Evolutionary conservation across 2,797 vertebrate genomes (phyloP).

Genomic region (Eulemur albifrons): DNA sequence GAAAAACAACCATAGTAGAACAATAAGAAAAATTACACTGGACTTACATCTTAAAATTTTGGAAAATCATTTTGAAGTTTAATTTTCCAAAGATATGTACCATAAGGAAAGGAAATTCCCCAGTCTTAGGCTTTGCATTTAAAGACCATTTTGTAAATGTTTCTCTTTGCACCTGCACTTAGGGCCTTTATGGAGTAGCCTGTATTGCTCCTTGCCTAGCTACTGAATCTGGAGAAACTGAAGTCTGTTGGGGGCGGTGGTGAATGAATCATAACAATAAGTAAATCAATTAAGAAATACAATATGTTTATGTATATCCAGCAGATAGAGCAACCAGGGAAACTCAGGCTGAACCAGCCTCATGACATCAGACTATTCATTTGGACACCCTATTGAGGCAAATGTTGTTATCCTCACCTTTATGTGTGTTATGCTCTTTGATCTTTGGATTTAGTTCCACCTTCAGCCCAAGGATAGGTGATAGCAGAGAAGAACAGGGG

Average conservation of each 20-base stretch:
- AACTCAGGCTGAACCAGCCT: not conserved
- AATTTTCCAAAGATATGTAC: not conserved
- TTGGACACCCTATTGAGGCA: not conserved
- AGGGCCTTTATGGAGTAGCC: not conserved
- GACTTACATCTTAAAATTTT: slow-evolving; percentile 41
- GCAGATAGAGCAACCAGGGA: not conserved
- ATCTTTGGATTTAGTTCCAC: not conserved
- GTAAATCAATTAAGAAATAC: slow-evolving; percentile 8
- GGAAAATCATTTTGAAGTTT: slow-evolving; percentile 23
- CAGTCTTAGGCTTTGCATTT: not conserved
- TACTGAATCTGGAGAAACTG: slow-evolving; percentile 18
- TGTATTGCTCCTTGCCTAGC: not conserved
- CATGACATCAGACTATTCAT: not conserved
- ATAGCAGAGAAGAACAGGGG: not conserved
- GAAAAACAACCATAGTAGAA: not conserved
- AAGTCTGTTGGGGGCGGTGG: not conserved
- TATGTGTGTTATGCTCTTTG: not conserved
- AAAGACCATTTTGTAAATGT: slow-evolving; percentile 3
- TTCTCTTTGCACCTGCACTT: not conserved
- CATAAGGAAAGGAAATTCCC: not conserved
- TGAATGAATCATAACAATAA: slow-evolving; percentile 39
- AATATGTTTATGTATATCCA: not conserved
- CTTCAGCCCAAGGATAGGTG: not conserved
- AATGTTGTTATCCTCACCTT: not conserved
- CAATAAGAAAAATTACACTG: not conserved